Conservation (phyloP, 2,113 vertebrate species). For the Herpetotheres cachinnans region DNA sequence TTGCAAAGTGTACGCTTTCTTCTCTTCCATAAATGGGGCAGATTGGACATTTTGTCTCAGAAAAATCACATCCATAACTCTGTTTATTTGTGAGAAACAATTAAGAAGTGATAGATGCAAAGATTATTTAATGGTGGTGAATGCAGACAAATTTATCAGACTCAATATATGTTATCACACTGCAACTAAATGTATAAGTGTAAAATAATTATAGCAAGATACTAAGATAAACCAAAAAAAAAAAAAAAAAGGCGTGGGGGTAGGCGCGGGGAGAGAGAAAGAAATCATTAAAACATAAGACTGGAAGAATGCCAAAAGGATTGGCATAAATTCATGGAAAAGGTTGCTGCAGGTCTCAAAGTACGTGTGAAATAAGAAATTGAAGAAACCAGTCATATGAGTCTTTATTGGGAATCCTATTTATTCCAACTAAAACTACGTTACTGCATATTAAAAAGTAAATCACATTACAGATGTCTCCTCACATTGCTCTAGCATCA, state of each 20-base stretch:
- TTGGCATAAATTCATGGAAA: not conserved
- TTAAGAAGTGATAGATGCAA: not conserved
- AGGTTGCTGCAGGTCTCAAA: constrained; percentile 7
- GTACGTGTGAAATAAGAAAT: constrained; percentile 21
- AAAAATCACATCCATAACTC: not conserved
- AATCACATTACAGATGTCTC: not conserved
- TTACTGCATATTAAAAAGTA: constrained; percentile 18
- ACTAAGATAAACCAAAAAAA: not conserved
- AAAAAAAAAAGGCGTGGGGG: no score
- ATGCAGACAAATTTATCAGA: not conserved
- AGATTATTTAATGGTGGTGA: not conserved
- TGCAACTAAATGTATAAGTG: not conserved
- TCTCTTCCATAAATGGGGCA: not conserved
- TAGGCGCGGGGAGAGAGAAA: not conserved
- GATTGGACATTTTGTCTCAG: not conserved
- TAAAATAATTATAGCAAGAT: not conserved
- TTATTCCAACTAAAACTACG: not conserved
- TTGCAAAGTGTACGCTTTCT: not conserved
- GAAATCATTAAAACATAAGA: not conserved
- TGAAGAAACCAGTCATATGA: constrained; percentile 9
- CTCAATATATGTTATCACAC: not conserved
- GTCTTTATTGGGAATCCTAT: not conserved
- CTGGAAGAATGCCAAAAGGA: not conserved
- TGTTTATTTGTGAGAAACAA: not conserved
- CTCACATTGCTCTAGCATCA: not conserved